Evolutionary conservation across 2,797 vertebrate species (phyloP).

Genomic region (Acanthornis magna): DNA sequence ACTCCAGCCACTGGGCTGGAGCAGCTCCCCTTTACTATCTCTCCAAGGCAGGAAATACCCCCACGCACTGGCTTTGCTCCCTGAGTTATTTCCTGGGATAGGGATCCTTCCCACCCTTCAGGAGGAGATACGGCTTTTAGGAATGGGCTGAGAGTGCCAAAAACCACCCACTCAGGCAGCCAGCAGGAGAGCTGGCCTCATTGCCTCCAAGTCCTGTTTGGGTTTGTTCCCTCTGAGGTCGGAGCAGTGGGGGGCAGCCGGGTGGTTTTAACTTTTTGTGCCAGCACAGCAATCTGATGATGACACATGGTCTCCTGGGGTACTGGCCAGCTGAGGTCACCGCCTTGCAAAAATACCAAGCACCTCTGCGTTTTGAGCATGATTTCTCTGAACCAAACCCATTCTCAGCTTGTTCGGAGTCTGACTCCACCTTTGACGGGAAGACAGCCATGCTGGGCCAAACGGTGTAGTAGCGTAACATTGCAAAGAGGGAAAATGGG

Average conservation of each 20-base stretch:
- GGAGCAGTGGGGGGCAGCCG: fast-evolving
- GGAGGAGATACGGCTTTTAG: not conserved
- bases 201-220: not conserved
- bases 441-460: fast-evolving
- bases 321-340: not conserved
- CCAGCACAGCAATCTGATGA: not conserved
- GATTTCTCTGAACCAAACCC: not conserved
- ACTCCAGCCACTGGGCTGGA: not conserved
- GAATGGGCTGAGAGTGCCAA: not conserved
- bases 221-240: not conserved
- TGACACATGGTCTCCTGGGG: not conserved
- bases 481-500: not conserved
- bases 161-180: conserved; percentile 7
- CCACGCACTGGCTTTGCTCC: fast-evolving
- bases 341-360: not conserved
- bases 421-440: fast-evolving
- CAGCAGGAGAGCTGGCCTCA: not conserved
- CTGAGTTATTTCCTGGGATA: not conserved
- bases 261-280: not conserved
- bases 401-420: not conserved
- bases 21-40: not conserved
- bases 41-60: not conserved
- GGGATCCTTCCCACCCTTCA: not conserved
- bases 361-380: not conserved
- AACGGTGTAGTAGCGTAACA: fast-evolving